Conservation (phyloP, 2,888 invertebrate genomes). For the Diaperis boleti region DNA sequence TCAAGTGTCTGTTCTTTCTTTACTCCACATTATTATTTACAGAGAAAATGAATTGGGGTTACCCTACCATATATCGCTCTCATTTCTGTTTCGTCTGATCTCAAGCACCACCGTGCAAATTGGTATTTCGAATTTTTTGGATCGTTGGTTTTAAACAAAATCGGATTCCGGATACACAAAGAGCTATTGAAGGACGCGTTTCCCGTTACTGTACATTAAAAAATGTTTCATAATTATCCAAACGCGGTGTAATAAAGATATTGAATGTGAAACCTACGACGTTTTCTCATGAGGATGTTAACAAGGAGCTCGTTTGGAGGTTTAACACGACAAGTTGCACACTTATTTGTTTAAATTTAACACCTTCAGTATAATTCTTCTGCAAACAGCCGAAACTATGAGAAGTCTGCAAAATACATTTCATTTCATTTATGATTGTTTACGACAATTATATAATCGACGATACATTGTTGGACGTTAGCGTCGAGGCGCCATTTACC, state of each 20-base stretch:
- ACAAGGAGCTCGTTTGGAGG: slow-evolving; percentile 50
- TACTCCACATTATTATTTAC: slow-evolving; percentile 32
- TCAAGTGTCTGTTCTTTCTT: slow-evolving; percentile 31
- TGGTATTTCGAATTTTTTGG: slow-evolving; percentile 26
- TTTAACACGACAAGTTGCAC: slow-evolving; percentile 48
- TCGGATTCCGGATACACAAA: slow-evolving; percentile 27
- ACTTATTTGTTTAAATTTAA: slow-evolving; percentile 49
- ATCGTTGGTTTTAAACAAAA: slow-evolving; percentile 23
- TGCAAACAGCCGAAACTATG: slow-evolving; percentile 17
- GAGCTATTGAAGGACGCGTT: slow-evolving; percentile 31
- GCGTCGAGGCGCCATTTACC: slow-evolving; percentile 10
- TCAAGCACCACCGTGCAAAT: background rate
- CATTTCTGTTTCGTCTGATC: background rate
- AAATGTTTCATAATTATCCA: slow-evolving; percentile 28
- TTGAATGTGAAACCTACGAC: slow-evolving; percentile 30
- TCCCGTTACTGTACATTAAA: slow-evolving; percentile 22
- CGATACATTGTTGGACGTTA: background rate
- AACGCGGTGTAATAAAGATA: slow-evolving; percentile 29
- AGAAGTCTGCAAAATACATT: background rate
- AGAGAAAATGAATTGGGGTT: slow-evolving; percentile 26
- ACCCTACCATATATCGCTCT: slow-evolving; percentile 5
- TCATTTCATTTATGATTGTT: background rate
- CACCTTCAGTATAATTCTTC: slow-evolving; percentile 25
- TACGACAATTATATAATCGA: slow-evolving; percentile 9
- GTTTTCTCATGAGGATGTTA: slow-evolving; percentile 33